A percentile compares a stretch with the other conserved stretches of the same genome.
These are phyloP conservation scores for cat (Felis catus) DNA, from an alignment of 2,113 vertebrate genomes.

Conservation along the genomic window F.catus_Fca126_mat1.0 CM031420.1:12388501-12389000, in stretches of 20 bases:
- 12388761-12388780: neutral
- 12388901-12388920: neutral
- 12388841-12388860: no score
- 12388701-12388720: neutral
- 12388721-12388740: neutral
- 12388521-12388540: neutral
- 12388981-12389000: neutral
- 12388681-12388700: no score
- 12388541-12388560: neutral
- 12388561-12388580: neutral
- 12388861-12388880: no score
- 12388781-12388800: no score
- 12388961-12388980: no score
- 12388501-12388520: neutral
- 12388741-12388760: neutral
- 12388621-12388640: neutral
- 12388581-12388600: neutral
- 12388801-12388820: neutral
- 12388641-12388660: neutral
- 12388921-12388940: neutral
- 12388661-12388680: neutral
- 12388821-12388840: neutral
- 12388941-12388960: neutral
- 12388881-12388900: neutral
- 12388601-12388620: neutral